Conservation (phyloP, 1,140 invertebrate species). For the Platorchestia sp. region DNA sequence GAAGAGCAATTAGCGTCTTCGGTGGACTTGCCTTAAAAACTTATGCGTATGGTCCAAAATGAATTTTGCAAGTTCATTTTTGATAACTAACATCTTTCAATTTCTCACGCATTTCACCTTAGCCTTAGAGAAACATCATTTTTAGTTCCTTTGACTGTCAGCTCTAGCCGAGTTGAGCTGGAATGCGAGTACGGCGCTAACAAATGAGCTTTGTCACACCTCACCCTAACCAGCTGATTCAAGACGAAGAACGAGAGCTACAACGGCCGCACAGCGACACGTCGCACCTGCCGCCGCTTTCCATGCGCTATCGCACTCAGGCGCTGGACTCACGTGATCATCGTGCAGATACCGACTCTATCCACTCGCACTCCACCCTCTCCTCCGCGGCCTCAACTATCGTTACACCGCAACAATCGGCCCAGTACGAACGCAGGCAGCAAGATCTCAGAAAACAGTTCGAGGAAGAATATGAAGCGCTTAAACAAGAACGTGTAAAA, state of each 20-base stretch:
- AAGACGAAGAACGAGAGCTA: background rate
- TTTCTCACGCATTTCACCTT: background rate
- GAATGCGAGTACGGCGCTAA: background rate
- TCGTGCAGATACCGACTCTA: background rate
- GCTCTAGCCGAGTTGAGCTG: background rate
- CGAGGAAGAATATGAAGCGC: conserved; percentile 43
- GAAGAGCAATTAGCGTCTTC: no score
- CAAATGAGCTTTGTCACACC: background rate
- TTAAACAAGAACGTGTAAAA: conserved; percentile 8
- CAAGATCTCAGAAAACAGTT: background rate
- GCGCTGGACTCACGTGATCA: background rate
- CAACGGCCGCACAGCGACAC: conserved; percentile 38
- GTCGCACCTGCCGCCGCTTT: background rate
- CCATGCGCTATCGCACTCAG: background rate
- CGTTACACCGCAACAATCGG: conserved; percentile 26
- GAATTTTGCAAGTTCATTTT: background rate
- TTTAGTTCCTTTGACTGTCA: background rate
- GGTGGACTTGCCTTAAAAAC: background rate
- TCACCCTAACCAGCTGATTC: conserved; percentile 6
- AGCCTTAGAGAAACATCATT: background rate
- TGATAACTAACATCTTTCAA: background rate
- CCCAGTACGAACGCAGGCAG: conserved; percentile 24
- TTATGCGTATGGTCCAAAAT: background rate
- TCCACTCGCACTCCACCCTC: conserved; percentile 38
- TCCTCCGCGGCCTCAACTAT: conserved; percentile 15